Evolutionary conservation across 1,140 invertebrate genomes (phyloP).

Genomic region (Cotesia typhae): DNA sequence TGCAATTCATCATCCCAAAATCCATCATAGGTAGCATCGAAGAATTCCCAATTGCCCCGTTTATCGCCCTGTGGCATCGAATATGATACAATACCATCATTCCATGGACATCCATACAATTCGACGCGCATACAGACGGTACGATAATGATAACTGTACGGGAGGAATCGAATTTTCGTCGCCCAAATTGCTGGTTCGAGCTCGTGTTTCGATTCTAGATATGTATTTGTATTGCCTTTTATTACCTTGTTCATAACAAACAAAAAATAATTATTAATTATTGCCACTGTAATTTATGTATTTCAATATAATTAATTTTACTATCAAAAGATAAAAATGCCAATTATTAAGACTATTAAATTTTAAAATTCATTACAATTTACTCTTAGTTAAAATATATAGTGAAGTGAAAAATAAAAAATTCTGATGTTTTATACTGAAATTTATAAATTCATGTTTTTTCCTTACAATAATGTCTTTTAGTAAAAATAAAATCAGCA

Average conservation of each 20-base stretch:
- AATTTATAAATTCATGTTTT: no score
- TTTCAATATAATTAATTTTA: no score
- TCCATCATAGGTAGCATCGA: constrained; percentile 93
- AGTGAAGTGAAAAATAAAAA: no score
- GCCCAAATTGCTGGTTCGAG: constrained; percentile 83
- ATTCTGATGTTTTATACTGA: no score
- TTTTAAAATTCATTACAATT: no score
- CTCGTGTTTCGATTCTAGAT: constrained; percentile 78
- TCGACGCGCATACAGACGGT: constrained; percentile 90
- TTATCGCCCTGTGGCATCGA: constrained; percentile 76
- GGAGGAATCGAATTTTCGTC: constrained; percentile 80
- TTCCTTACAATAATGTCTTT: no score
- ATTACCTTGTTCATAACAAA: constrained; percentile 73
- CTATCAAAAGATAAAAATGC: no score
- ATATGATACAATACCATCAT: constrained; percentile 66
- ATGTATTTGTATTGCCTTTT: constrained; percentile 83
- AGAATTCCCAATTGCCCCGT: constrained; percentile 84
- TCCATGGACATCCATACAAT: constrained; percentile 80
- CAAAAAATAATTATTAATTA: no score
- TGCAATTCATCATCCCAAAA: constrained; percentile 75
- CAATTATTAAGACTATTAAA: no score
- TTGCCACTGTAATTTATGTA: no score
- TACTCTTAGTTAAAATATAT: no score
- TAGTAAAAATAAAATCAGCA: no score
- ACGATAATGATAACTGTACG: constrained; percentile 81